Evolutionary conservation across 2,113 vertebrate species (phyloP), one percentile per base, ranked within the genome.

Genomic region (Camelus dromedarius): DNA sequence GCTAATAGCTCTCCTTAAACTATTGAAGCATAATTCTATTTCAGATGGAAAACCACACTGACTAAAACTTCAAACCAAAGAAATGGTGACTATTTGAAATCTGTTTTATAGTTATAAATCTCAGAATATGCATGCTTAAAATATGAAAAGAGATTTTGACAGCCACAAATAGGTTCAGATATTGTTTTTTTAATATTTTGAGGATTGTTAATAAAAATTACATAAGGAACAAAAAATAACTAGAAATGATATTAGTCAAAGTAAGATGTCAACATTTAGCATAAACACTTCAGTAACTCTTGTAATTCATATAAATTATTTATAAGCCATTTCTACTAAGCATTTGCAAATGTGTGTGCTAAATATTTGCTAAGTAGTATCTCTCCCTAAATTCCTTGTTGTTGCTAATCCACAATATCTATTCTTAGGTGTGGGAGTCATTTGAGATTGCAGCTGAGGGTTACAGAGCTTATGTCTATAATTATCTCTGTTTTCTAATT

Each of bases 231-330:
- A 86, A 60, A 62, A 95, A 83, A 82, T 82, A 94, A 81, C 16
- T 94, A 46, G 70, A 87, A 54, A 73, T 91, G n/a, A 62, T 58
- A 46, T 82, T 89, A 69, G 50, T 93, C 62, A 91, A 83, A 93
- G 50, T 72, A 58, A 83, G 46, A 81, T 84, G 69, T 22, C 48
- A 92, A 88, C 91, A 48, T 89, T 82, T 91, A 83, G 14, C 52
- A 82, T 88, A 70, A 96, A 82, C n/a, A 32, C 35, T 79, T 89
- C 30, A 85, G 48, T 87, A 50, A 66, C 46, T 92, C 28, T 67
- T 96, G 35, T 91, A 81, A 93, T 93, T 89, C 52, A 89, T 66
- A 66, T 83, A 92, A 82, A 85, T 64, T 85, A 92, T 52, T 89
- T 83, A n/a, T 52, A 93, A 79, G 16, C 8, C n/a, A 2, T 85